Conservation (phyloP, 2,888 invertebrate genomes). For the Palloptera scutellata region DNA sequence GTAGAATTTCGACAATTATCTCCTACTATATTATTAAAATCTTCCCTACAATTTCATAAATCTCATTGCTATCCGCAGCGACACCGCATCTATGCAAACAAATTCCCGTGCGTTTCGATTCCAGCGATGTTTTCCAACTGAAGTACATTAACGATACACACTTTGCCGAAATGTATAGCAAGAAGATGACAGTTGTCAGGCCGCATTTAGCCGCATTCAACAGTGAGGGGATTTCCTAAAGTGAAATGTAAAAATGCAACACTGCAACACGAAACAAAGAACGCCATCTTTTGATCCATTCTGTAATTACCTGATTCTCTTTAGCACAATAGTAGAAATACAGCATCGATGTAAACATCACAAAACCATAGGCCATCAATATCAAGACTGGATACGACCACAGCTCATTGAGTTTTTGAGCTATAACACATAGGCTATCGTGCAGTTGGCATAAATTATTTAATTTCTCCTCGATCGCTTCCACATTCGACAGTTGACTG, state of each 20-base stretch:
- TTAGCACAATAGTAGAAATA: slow-evolving; percentile 62
- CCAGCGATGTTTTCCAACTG: slow-evolving; percentile 61
- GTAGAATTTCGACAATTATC: not conserved
- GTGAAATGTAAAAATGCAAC: not conserved
- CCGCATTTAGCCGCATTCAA: slow-evolving; percentile 58
- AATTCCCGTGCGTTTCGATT: slow-evolving; percentile 61
- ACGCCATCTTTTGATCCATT: too few species aligned
- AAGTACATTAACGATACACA: slow-evolving; percentile 59
- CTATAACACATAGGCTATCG: slow-evolving; percentile 61
- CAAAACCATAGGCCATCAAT: slow-evolving; percentile 63
- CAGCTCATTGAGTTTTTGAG: slow-evolving; percentile 57
- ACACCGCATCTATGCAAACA: slow-evolving; percentile 62
- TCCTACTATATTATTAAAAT: too few species aligned
- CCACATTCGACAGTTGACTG: slow-evolving; percentile 53
- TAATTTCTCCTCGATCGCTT: slow-evolving; percentile 52
- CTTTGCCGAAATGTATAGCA: slow-evolving; percentile 58
- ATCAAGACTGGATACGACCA: slow-evolving; percentile 61
- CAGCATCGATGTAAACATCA: slow-evolving; percentile 61
- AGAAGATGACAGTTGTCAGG: slow-evolving; percentile 50
- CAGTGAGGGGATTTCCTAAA: slow-evolving; percentile 53
- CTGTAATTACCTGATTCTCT: slow-evolving; percentile 49
- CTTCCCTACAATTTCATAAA: slow-evolving; percentile 61
- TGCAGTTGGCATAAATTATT: slow-evolving; percentile 61
- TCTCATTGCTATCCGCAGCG: slow-evolving; percentile 59
- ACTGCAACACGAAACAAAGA: too few species aligned